These are phyloP conservation scores for Pardosa pseudoannulata DNA, from an alignment of 2,888 invertebrate genomes.

Conservation along the genomic window DNA sequence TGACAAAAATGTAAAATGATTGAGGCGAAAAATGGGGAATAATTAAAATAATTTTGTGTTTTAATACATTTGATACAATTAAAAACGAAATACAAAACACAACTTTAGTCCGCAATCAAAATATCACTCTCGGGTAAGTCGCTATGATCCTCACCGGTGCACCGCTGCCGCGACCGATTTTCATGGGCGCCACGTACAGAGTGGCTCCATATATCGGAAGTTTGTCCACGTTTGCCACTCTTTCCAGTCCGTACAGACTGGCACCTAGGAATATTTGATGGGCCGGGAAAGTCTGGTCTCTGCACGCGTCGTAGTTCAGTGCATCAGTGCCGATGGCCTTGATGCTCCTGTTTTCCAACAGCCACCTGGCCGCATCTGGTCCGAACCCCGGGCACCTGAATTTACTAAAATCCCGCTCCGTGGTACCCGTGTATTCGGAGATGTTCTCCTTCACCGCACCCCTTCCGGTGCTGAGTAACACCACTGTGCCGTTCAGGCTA, in stretches of 20 bases:
- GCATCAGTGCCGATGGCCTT: constrained; percentile 84
- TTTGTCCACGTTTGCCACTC: constrained; percentile 80
- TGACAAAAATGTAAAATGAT: too few species aligned
- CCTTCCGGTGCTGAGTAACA: constrained; percentile 79
- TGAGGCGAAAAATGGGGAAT: too few species aligned
- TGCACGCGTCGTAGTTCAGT: constrained; percentile 82
- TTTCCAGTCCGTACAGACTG: constrained; percentile 81
- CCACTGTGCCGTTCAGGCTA: constrained; percentile 78
- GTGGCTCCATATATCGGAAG: constrained; percentile 75
- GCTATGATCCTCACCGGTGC: constrained; percentile 81
- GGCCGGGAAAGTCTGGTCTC: constrained; percentile 78
- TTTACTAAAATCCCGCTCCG: constrained; percentile 48
- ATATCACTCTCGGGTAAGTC: constrained; percentile 38
- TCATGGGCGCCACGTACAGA: constrained; percentile 81
- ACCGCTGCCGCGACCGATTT: constrained; percentile 82
- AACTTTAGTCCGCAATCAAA: too few species aligned
- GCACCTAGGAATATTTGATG: constrained; percentile 80
- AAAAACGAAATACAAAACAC: constrained; percentile 1
- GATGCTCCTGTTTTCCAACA: constrained; percentile 81
- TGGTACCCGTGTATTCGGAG: constrained; percentile 72
- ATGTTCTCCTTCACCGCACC: constrained; percentile 75
- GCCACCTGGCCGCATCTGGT: constrained; percentile 82
- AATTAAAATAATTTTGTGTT: too few species aligned
- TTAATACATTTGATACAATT: too few species aligned
- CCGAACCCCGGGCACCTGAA: constrained; percentile 80